These are phyloP conservation scores for Sardina pilchardus DNA, from an alignment of 2,113 vertebrate species.

Conservation along the genomic window DNA sequence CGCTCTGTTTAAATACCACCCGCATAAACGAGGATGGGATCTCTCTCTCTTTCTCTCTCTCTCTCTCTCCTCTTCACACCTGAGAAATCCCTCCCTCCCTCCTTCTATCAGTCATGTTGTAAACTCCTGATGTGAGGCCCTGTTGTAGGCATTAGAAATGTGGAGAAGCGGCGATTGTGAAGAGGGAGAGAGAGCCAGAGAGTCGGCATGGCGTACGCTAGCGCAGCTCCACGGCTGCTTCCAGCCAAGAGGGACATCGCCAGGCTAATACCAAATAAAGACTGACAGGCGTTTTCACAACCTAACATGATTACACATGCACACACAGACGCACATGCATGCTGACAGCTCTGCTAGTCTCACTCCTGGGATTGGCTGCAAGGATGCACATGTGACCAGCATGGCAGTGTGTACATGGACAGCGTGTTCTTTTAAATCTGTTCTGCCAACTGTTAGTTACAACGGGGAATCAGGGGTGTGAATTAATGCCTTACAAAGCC, in stretches of 20 bases:
- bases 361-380: neutral
- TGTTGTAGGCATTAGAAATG: neutral
- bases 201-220: constrained; percentile 28
- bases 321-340: neutral
- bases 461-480: neutral
- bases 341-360: neutral
- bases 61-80: neutral
- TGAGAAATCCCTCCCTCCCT: neutral
- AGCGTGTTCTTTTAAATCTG: neutral
- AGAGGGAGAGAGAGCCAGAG: constrained; percentile 21
- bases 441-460: neutral
- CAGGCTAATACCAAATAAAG: neutral
- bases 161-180: neutral
- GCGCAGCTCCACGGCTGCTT: constrained; percentile 16
- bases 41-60: neutral
- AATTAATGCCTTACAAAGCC: neutral
- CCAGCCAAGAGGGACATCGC: neutral
- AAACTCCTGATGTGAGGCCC: neutral
- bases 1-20: constrained; percentile 53
- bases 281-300: constrained; percentile 1
- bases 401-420: neutral
- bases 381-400: neutral
- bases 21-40: neutral
- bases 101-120: neutral
- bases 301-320: neutral